Evolutionary conservation across 2,888 invertebrate species (phyloP).

Genomic region (Yponomeuta cagnagella): DNA sequence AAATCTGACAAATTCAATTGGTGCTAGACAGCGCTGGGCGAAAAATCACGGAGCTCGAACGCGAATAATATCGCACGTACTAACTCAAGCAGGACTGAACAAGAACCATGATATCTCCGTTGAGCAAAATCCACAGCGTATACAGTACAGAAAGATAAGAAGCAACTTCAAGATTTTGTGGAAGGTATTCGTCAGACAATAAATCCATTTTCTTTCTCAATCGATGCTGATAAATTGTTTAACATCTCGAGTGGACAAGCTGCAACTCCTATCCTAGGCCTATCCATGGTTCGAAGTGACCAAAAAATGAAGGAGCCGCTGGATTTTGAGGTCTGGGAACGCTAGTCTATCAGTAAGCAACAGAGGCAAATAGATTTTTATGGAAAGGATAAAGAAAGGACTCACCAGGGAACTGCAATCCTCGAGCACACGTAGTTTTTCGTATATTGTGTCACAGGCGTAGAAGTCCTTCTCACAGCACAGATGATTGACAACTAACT

Average conservation of each 20-base stretch:
- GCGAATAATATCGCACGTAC: conserved; percentile 24
- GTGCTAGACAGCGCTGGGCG: conserved; percentile 26
- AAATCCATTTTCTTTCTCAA: conserved; percentile 20
- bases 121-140: conserved; percentile 23
- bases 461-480: no score
- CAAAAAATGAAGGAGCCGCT: no score
- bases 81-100: conserved; percentile 23
- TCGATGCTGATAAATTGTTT: conserved; percentile 15
- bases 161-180: conserved; percentile 15
- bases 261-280: conserved; percentile 13
- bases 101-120: conserved; percentile 26
- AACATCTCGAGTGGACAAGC: conserved; percentile 22
- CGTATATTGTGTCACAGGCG: no score
- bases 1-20: conserved; percentile 25
- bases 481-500: no score
- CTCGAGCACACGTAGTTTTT: no score
- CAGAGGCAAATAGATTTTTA: no score
- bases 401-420: no score
- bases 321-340: no score
- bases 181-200: conserved; percentile 19
- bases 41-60: conserved; percentile 26
- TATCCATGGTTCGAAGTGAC: no score
- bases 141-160: conserved; percentile 17
- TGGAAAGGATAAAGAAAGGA: no score
- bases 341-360: no score